Evolutionary conservation across 2,888 invertebrate species (phyloP), one percentile per base, ranked within the genome.

Genomic region (Drosophila mayaguana): DNA sequence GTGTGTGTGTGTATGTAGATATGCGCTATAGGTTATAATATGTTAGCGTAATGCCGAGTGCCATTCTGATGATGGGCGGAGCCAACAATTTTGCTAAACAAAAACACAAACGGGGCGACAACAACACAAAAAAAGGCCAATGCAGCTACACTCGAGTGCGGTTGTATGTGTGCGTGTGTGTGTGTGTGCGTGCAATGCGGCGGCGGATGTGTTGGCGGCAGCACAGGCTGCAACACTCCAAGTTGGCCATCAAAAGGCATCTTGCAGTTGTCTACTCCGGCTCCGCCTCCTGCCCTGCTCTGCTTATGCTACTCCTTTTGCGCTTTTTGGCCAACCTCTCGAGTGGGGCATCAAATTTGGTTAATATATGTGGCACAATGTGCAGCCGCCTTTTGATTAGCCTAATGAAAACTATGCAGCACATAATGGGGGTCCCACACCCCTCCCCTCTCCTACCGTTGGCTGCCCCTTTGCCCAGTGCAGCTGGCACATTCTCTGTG

Each of bases 31-130:
- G 88, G 84, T 81, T 85, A 85, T 85, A 85, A 85, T 87, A 85
- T 85, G 89, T 85, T 87, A 89, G 88, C 89, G 89, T 89, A 85
- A 87, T 85, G 82, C 89, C 83, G 83, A 83, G 83, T 86, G 83
- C 80, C 85, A 80, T 85, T 72, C 80, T 90, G 90, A 90, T 90
- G 88, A 89, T 86, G 91, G 89, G 89, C 89, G 89, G 89, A 89
- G 89, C 89, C 88, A 89, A 90, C 78, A 83, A 86, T 71, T 86
- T 89, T 61, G 73, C 90, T 88, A 89, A 86, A 88, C 90, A 89
- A 89, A 89, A 88, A 84, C 74, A 85, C 64, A 60, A 66, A 67
- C 66, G 65, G 34, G 65, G 45, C 78, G 67, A 71, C 69, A 79
- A 78, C 73, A 81, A 83, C 81, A 81, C 75, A 83, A 85, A 71